Percentiles rank a stretch among this genome's conserved stretches.
Evolutionary conservation across 1,140 invertebrate genomes (phyloP).

Genomic region (Choristoneura fumiferana): DNA sequence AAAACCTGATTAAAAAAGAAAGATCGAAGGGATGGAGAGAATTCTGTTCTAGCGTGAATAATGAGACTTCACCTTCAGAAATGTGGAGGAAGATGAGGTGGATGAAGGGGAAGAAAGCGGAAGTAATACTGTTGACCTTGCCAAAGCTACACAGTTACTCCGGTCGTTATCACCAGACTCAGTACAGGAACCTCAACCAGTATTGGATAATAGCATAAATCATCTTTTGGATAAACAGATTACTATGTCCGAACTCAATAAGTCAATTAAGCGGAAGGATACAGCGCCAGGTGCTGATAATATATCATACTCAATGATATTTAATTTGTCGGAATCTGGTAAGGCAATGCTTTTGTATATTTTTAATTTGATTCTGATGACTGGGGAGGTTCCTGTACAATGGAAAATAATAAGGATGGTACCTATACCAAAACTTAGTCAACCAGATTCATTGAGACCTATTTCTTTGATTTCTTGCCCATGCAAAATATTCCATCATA

Average conservation of each 20-base stretch:
- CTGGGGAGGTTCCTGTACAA: neutral
- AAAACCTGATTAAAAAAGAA: conserved; percentile 18
- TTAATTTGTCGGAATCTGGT: conserved; percentile 22
- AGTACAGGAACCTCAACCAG: neutral
- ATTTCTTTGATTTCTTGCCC: no score
- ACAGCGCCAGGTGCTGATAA: conserved; percentile 30
- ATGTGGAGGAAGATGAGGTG: conserved; percentile 33
- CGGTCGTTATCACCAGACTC: conserved; percentile 25
- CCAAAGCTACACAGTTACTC: conserved; percentile 19
- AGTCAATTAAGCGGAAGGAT: conserved; percentile 33
- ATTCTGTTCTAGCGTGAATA: conserved; percentile 20
- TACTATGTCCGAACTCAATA: conserved; percentile 28
- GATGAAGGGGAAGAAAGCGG: neutral
- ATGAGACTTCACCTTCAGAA: conserved; percentile 18
- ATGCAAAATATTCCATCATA: no score
- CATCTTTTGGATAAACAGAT: conserved; percentile 22
- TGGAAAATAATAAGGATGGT: conserved; percentile 47
- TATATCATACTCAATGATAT: conserved; percentile 36
- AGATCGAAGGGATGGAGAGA: neutral
- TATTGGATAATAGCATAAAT: conserved; percentile 23
- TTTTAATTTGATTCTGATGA: neutral
- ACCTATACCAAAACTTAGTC: conserved; percentile 38
- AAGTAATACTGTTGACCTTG: no score
- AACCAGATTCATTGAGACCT: no score
- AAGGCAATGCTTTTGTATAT: neutral